Evolutionary conservation across 2,797 vertebrate genomes (phyloP), one percentile per base, ranked within the genome.

Genomic region (Kryptolebias ocellatus): DNA sequence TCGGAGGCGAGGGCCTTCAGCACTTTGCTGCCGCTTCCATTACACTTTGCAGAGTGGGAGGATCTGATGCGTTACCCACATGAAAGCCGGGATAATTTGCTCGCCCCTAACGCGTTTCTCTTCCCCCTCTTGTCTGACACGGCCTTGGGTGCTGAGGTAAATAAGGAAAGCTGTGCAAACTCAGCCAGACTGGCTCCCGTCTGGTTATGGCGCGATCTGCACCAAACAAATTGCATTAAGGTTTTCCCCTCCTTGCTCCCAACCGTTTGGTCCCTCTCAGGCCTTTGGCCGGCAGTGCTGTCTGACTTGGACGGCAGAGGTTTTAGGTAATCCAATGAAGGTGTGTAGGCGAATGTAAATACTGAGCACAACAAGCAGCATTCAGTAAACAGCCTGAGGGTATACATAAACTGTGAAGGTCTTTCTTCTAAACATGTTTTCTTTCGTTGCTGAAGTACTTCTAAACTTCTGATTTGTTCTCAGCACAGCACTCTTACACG

Each of bases 31-130:
- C 86, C 61, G 82, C 85, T 83, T 89, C 87, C 85, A 91, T 91
- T 92, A 91, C 88, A 82, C 80, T 83, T 83, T 72, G 78, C 82
- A 62, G 87, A 86, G 90, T 77, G 79, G 81, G 85, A 83, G 74
- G 80, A 92, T 93, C 92, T 89, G 89, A 92, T 91, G 83, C 57
- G 76, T 74, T 83, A 84, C 69, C 77, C 78, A 78, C 88, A 85
- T 85, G 87, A 89, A 91, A 90, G 85, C 70, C 39, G 61, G 78
- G 87, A 90, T 92, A 79, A 89, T 92, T 88, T 87, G 79, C 78
- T 63, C 57, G 1, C 70, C 20, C 78, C 87, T 82, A 85, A 89
- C 85, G 80, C 72, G 83, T 80, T 85, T 85, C 84, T 74, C 76
- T 50, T 74, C 59, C 18, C 52, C 74, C 68, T 63, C 83, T 82